Percentiles rank a stretch among this genome's conserved stretches.
Evolutionary conservation across 2,797 vertebrate genomes (phyloP).

Genomic region (Florisuga fusca): DNA sequence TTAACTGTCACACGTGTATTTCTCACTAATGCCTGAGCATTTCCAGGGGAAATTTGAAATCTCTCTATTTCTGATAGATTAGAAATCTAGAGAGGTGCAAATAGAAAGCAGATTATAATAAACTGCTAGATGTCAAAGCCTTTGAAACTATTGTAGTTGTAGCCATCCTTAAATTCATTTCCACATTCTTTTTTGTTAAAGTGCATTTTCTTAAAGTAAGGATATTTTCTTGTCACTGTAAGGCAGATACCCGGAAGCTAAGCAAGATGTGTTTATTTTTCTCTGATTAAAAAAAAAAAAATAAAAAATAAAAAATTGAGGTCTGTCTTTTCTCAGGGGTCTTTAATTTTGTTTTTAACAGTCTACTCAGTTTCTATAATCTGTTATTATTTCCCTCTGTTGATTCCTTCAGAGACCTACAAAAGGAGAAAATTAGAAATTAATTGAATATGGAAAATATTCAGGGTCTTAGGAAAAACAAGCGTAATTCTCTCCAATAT

Average conservation of each 20-base stretch:
- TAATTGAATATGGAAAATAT: neutral
- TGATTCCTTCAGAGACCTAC: neutral
- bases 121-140: conserved; percentile 42
- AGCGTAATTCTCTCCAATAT: neutral
- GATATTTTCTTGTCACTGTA: conserved; percentile 20
- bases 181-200: neutral
- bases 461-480: conserved; percentile 1
- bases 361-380: conserved; percentile 41
- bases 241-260: neutral
- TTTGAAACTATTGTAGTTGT: conserved; percentile 37
- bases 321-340: conserved; percentile 27
- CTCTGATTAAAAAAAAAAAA: neutral
- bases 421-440: neutral
- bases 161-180: neutral
- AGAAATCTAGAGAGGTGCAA: conserved; percentile 17
- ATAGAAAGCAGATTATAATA: conserved; percentile 38
- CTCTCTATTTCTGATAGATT: conserved; percentile 20
- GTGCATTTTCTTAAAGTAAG: neutral
- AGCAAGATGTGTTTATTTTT: conserved; percentile 40
- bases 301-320: neutral
- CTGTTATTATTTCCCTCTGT: conserved; percentile 24
- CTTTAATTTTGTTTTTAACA: conserved; percentile 54
- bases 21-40: conserved; percentile 5
- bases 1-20: neutral
- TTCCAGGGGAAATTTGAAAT: conserved; percentile 21